Percentiles rank a stretch among this genome's conserved stretches.
phyloP scores from a whole-genome alignment of 2,888 invertebrate species.

The Idaea biselata region DNA sequence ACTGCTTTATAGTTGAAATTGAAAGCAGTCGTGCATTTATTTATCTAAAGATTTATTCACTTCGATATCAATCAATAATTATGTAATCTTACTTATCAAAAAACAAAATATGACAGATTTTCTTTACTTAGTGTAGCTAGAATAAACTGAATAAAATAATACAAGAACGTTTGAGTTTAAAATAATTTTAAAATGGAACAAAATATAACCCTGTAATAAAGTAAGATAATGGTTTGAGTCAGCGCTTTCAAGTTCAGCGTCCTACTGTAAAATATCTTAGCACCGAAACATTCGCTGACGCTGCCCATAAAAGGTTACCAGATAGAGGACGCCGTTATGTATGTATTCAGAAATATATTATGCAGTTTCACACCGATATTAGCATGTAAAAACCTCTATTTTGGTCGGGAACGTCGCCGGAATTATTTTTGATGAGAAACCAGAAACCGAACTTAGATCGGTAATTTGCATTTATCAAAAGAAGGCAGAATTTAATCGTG shows the following conservation, averaged over 20 bases:
- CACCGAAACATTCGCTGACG: neutral
- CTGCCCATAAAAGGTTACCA: neutral
- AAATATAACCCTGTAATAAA: constrained; percentile 6
- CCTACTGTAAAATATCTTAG: constrained; percentile 1
- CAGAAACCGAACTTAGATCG: neutral
- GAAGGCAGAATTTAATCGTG: no score
- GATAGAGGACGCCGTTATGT: neutral
- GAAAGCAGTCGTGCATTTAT: no score
- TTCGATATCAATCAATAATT: no score
- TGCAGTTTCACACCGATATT: neutral
- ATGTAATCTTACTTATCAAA: no score
- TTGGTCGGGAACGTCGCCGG: neutral
- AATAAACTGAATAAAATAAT: no score
- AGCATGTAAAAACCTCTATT: neutral
- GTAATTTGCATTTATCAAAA: neutral
- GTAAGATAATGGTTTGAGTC: neutral
- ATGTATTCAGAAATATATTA: neutral
- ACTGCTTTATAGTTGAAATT: no score
- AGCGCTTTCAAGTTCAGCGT: neutral
- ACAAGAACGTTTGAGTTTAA: neutral
- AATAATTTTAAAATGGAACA: neutral
- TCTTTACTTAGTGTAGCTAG: no score
- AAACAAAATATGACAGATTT: no score
- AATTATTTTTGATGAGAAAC: neutral
- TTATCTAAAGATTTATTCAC: no score